Evolutionary conservation across 2,113 vertebrate genomes (phyloP).

Genomic region (Protobothrops flavoviridis): DNA sequence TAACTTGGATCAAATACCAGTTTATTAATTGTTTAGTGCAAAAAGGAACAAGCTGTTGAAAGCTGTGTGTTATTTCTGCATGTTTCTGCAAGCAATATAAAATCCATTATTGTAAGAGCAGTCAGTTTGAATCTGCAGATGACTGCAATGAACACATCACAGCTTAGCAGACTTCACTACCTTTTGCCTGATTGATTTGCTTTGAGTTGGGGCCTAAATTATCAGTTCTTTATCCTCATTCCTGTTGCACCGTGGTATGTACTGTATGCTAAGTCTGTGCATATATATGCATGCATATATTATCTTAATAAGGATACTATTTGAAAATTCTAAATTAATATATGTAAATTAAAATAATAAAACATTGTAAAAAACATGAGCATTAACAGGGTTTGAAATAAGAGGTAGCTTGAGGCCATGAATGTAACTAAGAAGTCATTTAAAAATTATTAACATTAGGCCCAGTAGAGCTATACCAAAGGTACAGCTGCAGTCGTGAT

Average conservation of each 20-base stretch:
- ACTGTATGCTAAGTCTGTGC: neutral
- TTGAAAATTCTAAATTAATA: constrained; percentile 55
- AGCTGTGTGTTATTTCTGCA: neutral
- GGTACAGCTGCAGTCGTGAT: constrained; percentile 39
- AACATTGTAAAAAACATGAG: constrained; percentile 59
- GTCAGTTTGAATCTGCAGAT: constrained; percentile 29
- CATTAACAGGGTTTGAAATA: constrained; percentile 60
- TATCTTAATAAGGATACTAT: constrained; percentile 31
- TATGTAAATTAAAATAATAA: constrained; percentile 63
- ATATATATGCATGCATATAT: too few relatives aligned
- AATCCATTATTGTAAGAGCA: constrained; percentile 32
- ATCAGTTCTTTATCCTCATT: constrained; percentile 20
- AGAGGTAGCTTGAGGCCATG: constrained; percentile 56
- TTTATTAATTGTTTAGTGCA: neutral
- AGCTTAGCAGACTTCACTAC: neutral
- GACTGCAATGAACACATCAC: constrained; percentile 22
- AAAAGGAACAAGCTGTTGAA: neutral
- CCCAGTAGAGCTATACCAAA: constrained; percentile 48
- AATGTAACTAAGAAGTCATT: constrained; percentile 61
- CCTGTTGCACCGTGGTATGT: constrained; percentile 7
- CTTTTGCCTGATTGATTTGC: constrained; percentile 24
- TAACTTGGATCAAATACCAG: neutral
- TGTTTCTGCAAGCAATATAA: neutral
- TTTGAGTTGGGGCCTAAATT: constrained; percentile 8
- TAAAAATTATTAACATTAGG: constrained; percentile 63